Evolutionary conservation across 23 tunicate species (phyloP), one percentile per base, ranked within the genome.

Genomic region (Halocynthia roretzi): DNA sequence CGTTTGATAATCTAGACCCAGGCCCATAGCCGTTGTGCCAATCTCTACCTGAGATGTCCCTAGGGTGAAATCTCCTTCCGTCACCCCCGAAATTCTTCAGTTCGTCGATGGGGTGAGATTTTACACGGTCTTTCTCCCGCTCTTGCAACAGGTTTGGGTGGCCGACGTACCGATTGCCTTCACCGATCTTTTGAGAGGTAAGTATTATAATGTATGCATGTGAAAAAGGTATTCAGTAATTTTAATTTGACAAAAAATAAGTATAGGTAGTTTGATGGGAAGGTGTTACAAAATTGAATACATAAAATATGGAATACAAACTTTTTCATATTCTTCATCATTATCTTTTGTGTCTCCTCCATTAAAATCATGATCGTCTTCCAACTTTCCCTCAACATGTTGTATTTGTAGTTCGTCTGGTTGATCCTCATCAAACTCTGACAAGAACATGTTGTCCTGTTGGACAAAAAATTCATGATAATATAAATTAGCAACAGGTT

Each of bases 341-440:
- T 65, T 48, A 10, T 31, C 44, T 31, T 31, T 31, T 31, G 44
- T 31, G 44, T 31, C 44, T 31, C 9, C 70, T 20, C 10, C 31
- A 65, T 65, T 48, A 65, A 65, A 65, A 65, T 65, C 70, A 65
- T 65, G 6, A 65, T 65, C 70, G 22, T 65, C 70, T 15, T 65
- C 70, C 63, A n/a, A 14, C 15, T 58, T n/a, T 10, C 70, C 70
- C 9, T 10, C 70, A 6, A 20, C 22, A 65, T 65, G 31, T 65
- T 15, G 15, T 15, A 11, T 40, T 19, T 12, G 15, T 12, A n/a
- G 21, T 10, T 17, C 12, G 19, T 67, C 21, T 11, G 11, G 71
- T 67, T 5, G 71, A 12, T 67, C 4, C 23, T 67, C 21, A 20
- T 21, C 17, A 21, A 12, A 49, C 71, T 67, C 40, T 67, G 21